A percentile compares a stretch with the other conserved stretches of the same genome.
Evolutionary conservation across 2,797 vertebrate species (phyloP).

Genomic region (Melopsittacus undulatus): DNA sequence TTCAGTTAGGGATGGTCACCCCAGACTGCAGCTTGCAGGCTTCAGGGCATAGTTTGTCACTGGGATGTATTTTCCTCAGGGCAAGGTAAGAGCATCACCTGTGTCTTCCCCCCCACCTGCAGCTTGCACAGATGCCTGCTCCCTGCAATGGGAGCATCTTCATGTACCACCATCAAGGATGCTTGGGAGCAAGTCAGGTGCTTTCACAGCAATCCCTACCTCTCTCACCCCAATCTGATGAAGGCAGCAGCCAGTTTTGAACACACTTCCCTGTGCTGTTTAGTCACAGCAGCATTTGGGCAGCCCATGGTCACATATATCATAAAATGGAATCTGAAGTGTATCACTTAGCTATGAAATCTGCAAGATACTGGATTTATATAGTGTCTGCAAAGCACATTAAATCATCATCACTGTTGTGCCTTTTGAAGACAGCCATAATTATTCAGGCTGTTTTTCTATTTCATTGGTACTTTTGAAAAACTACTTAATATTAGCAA

Average conservation of each 20-base stretch:
- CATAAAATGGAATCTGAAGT: not conserved
- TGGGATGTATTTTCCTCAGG: not conserved
- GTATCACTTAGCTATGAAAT: not conserved
- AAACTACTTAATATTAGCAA: constrained; percentile 39
- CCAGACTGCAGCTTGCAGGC: not conserved
- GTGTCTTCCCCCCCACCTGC: not conserved
- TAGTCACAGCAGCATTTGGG: not conserved
- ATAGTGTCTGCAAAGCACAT: constrained; percentile 47
- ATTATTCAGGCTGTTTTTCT: constrained; percentile 28
- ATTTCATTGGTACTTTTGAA: not conserved
- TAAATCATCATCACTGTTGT: constrained; percentile 20
- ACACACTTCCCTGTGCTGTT: not conserved
- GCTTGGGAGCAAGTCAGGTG: not conserved
- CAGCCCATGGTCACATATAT: not conserved
- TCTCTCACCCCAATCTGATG: accelerated
- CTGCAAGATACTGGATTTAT: constrained; percentile 24
- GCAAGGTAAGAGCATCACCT: not conserved
- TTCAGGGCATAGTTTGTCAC: not conserved
- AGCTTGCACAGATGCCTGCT: not conserved
- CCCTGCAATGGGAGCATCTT: not conserved
- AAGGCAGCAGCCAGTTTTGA: not conserved
- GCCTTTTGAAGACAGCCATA: constrained; percentile 7
- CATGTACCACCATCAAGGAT: accelerated
- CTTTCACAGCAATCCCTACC: accelerated
- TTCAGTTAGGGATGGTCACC: accelerated